Conservation (phyloP, 2,888 invertebrate genomes). For the Lymantria dispar region DNA sequence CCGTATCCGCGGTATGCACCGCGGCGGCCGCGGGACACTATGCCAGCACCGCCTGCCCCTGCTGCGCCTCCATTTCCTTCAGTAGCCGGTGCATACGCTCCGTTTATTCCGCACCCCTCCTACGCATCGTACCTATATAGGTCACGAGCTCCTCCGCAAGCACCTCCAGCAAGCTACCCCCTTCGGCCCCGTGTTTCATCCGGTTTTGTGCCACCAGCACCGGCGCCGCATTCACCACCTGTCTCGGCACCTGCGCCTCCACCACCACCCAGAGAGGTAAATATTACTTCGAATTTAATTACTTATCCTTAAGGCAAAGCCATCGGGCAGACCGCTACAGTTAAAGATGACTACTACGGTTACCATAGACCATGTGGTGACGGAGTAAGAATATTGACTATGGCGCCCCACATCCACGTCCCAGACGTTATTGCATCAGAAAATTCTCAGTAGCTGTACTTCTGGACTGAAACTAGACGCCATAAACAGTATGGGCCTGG, state of each 20-base stretch:
- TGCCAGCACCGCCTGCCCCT: conserved; percentile 61
- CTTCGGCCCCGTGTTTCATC: conserved; percentile 67
- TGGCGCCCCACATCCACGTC: too few relatives aligned
- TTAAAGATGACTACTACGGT: too few relatives aligned
- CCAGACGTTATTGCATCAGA: too few relatives aligned
- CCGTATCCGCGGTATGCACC: conserved; percentile 80
- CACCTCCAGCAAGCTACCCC: conserved; percentile 54
- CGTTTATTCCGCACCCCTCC: conserved; percentile 71
- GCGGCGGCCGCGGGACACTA: conserved; percentile 59
- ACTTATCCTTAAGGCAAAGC: not conserved
- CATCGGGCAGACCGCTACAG: too few relatives aligned
- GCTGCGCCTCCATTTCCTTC: conserved; percentile 53
- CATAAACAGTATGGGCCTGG: too few relatives aligned
- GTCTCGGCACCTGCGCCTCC: conserved; percentile 59
- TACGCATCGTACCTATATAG: conserved; percentile 71
- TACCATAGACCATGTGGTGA: too few relatives aligned
- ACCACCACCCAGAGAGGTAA: conserved; percentile 67
- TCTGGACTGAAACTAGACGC: too few relatives aligned
- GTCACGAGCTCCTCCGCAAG: conserved; percentile 63
- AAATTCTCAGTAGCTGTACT: too few relatives aligned
- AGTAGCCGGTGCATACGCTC: conserved; percentile 61
- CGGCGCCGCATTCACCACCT: conserved; percentile 68
- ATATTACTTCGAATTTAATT: conserved; percentile 5
- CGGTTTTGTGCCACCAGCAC: conserved; percentile 71
- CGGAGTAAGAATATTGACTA: too few relatives aligned